Base-by-base conservation (phyloP, 2,888 invertebrate species). In the Listrodromus nycthemerus region DNA sequence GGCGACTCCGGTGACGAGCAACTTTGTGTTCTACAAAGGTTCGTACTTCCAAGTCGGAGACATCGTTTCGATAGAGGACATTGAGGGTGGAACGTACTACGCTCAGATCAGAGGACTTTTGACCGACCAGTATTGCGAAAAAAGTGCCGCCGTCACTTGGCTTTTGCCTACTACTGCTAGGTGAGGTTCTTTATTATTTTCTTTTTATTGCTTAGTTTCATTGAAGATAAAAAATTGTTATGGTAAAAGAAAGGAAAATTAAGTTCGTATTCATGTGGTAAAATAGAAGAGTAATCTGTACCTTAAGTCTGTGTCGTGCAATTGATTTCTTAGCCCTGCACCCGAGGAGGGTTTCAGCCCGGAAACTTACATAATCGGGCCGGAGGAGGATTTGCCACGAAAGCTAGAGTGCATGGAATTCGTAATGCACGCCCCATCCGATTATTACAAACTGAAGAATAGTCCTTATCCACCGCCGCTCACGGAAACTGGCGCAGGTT, bases 61-160 rank as follows among this genome's bases (percentile, higher is more conserved):
- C 92, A 97, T 99, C 87, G 98, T 98, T 0, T 97, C 98, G 0
- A 94, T 98, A 93, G 94, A 96, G 79, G 98, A 98, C 91, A 94
- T 95, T 50, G 96, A 96, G 3, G 96, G 97, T 73, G 96, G 96
- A 84, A 95, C 96, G 33, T 99, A 96, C 94, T 99, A 98, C 91
- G 98, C 98, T 6, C 98, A 98, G 94, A 96, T 98, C 77, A 95
- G 97, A 75, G 98, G 98, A 0, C 95, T 99, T 75, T 94, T 98
- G 82, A 97, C 97, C 0, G 98, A 99, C 92, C 97, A 98, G 92
- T 98, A 97, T 93, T 97, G 98, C 89, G 97, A 98, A 92, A 98
- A 98, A 94, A 98, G 98, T 92, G 98, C 98, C 0, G 97, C 97
- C 1, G 94, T 98, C 16, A 97, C 98, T 0, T 99, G 98, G 98